Evolutionary conservation across 2,797 vertebrate genomes (phyloP), one percentile per base, ranked within the genome.

Genomic region (Orientallactaga sibirica): DNA sequence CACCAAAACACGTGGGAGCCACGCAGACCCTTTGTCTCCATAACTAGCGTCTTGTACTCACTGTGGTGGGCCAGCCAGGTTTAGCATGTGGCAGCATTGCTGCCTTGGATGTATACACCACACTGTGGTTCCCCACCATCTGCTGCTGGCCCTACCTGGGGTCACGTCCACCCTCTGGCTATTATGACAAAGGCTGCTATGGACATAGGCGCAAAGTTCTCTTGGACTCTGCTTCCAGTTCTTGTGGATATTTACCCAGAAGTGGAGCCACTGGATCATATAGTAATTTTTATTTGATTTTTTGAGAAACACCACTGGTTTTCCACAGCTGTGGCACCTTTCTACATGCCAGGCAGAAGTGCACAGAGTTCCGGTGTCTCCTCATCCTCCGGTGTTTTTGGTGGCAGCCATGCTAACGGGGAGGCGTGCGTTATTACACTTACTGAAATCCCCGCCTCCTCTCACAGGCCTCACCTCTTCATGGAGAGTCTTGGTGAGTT

Each of bases 61-160:
- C 33, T n/a, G 1, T 19, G 2, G 3, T 0, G 61, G 8, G n/a
- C 58, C 61, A 7, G 27, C 61, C 1, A 0, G 9, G 37, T 22
- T 74, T 43, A 22, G 37, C 5, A 18, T 16, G 19, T 33, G 41
- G 43, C 16, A 15, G 48, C 5, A 1, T 15, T 27, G n/a, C 33
- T 70, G 74, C 24, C 15, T 58, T 58, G 55, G 14, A 58, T 58
- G 19, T 61, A 4, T 16, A 1, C 3, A 29, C 41, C 10, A 4
- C 37, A 0, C 18, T 75, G 24, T 33, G 48, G 29, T 43, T 24
- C 18, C 2, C 75, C 2, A 0, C 37, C 37, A 2, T 9, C 37
- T 1, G 1, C 0, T 8, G 19, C 10, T 18, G 43, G n/a, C 16
- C 9, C 22, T 11, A 20, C 55, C 55, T 48, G 48, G 62, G 12